Base-by-base conservation (phyloP, 1,140 invertebrate species). In the Bombus confusus region DNA sequence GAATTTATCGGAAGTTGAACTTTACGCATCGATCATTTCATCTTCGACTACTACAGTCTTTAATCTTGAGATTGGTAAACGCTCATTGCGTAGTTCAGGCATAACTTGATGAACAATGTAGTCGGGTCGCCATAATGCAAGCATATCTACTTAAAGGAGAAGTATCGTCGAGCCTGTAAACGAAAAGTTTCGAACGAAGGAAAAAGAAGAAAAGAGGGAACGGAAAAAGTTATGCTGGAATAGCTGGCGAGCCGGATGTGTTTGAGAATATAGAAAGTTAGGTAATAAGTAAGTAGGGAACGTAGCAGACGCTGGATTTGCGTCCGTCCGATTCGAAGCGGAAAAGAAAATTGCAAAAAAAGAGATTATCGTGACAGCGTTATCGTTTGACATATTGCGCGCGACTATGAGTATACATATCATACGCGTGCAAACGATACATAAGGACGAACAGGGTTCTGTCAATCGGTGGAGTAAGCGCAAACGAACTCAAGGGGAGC, bases 181-280 rank as follows among this genome's bases (percentile, higher is more conserved):
- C 6, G 18, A 68, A 18, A 37, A 22, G 18, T 66, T 66, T 66
- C n/a, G 66, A 18, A 37, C 18, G 66, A 68, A 37, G 34, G 22
- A 8, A 22, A 39, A 69, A 34, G 34, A 69, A 69, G 34, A 10
- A 25, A 69, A 25, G 37, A 25, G 10, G 37, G 25, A 69, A 39
- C 22, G 68, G 4, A 39, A 25, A 47, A 52, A 22, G 47, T n/a
- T n/a, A 13, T 52, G 41, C 5, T 43, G 34, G 13, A 43, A 34
- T n/a, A 52, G 64, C 64, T 10, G 66, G 66, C 66, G 34, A 25
- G 66, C 31, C 15, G 59, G 28, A 62, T 18, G n/a, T n/a, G 68
- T 34, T 34, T 25, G 22, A 43, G 57, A 8, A 28, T n/a, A 31
- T 84, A 78, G 82, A 47, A 57, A 83, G 47, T 57, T 74, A 76